phyloP scores from a whole-genome alignment of 2,888 invertebrate genomes.

The Caradrina kadenii region DNA sequence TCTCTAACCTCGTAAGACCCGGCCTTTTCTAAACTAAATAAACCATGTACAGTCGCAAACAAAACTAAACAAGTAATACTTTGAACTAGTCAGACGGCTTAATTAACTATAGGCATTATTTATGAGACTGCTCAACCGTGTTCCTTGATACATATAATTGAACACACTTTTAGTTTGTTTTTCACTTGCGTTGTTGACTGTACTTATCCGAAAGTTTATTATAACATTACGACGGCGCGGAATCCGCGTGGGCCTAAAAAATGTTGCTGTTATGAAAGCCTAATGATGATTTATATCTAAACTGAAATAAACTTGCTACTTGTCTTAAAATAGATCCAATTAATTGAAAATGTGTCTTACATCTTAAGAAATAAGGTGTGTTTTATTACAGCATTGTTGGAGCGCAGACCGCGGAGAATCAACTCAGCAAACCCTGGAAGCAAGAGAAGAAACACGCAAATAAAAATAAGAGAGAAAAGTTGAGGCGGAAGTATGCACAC shows the following conservation, averaged over 20 bases:
- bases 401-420: conserved; percentile 68
- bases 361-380: conserved; percentile 30
- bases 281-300: conserved; percentile 52
- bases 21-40: conserved; percentile 44
- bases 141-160: conserved; percentile 29
- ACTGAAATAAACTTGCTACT: conserved; percentile 33
- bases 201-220: conserved; percentile 30
- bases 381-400: conserved; percentile 74
- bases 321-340: conserved; percentile 38
- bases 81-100: conserved; percentile 53
- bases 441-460: conserved; percentile 96
- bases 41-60: conserved; percentile 43
- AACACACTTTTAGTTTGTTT: conserved; percentile 13
- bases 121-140: conserved; percentile 34
- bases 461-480: conserved; percentile 97
- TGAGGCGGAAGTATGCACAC: conserved; percentile 95
- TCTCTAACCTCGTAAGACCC: conserved; percentile 41
- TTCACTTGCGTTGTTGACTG: conserved; percentile 24
- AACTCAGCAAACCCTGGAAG: conserved; percentile 93
- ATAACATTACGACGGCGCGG: conserved; percentile 8
- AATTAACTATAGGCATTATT: conserved; percentile 58
- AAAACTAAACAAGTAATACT: conserved; percentile 32
- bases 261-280: conserved; percentile 37
- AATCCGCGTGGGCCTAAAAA: conserved; percentile 51
- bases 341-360: conserved; percentile 27